These are phyloP conservation scores for Dryoscopus gambensis DNA, from an alignment of 2,113 vertebrate species.

Conservation along the genomic window DNA sequence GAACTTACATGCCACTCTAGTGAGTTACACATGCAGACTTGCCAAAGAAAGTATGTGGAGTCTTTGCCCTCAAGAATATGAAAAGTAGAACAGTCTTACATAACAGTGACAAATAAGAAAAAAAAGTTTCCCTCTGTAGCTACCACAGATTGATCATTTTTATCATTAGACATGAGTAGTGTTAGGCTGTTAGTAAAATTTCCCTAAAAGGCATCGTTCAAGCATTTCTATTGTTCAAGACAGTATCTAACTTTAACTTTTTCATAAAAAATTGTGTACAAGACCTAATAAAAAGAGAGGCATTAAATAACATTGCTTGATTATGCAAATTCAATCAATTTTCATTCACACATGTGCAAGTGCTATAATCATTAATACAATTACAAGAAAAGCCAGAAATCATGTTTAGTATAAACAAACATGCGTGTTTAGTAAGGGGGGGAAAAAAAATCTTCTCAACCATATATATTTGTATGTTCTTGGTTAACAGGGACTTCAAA, in stretches of 20 bases:
- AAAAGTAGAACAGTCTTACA: constrained; percentile 30
- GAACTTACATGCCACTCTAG: neutral
- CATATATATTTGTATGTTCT: neutral
- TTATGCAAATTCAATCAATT: neutral
- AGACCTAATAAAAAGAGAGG: neutral
- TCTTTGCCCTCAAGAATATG: neutral
- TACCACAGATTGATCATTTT: neutral
- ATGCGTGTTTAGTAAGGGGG: neutral
- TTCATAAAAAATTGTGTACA: neutral
- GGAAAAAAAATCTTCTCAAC: neutral
- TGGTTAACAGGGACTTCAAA: neutral
- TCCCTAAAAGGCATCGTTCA: neutral
- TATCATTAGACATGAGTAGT: neutral
- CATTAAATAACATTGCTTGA: neutral
- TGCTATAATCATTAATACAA: neutral
- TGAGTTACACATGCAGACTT: constrained; percentile 25
- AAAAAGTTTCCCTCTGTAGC: neutral
- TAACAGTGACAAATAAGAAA: neutral
- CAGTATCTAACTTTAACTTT: neutral
- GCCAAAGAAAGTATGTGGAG: neutral
- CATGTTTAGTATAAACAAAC: neutral
- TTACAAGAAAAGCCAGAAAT: neutral
- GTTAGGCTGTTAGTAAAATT: neutral
- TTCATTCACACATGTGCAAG: neutral
- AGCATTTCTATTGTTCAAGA: neutral